Evolutionary conservation across 2,113 vertebrate genomes (phyloP).

Genomic region (Pelusios castaneus): DNA sequence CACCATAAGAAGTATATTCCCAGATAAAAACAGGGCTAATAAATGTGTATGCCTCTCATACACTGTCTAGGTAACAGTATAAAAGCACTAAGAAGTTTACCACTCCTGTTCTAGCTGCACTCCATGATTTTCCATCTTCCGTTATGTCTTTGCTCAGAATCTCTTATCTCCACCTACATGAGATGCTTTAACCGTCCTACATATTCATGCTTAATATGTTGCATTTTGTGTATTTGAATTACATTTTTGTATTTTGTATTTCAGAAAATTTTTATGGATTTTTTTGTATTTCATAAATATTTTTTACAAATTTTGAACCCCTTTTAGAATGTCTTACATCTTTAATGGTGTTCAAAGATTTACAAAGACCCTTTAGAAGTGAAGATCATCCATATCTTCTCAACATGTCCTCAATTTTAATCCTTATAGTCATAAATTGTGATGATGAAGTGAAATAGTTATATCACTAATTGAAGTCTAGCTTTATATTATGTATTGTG

Average conservation of each 20-base stretch:
- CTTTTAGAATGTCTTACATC: background rate
- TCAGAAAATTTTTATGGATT: accelerated
- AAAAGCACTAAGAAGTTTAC: background rate
- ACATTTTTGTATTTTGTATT: background rate
- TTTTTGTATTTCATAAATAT: accelerated
- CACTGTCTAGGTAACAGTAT: background rate
- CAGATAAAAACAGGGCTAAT: background rate
- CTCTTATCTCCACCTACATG: background rate
- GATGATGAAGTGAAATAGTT: background rate
- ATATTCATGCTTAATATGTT: background rate
- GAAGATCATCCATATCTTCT: background rate
- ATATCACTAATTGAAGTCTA: background rate
- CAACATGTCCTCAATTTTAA: background rate
- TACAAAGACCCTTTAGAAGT: background rate
- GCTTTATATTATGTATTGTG: accelerated
- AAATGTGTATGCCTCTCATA: accelerated
- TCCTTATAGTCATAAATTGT: background rate
- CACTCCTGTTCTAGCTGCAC: background rate
- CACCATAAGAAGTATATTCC: accelerated
- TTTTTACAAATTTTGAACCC: background rate
- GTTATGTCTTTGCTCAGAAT: background rate
- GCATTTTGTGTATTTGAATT: background rate
- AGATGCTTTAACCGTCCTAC: background rate
- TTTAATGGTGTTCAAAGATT: background rate
- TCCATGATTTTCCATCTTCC: background rate